A percentile compares a stretch with the other conserved stretches of the same genome.
Conservation (phyloP, 2,797 vertebrate genomes). For the Myripristis jacobus region DNA sequence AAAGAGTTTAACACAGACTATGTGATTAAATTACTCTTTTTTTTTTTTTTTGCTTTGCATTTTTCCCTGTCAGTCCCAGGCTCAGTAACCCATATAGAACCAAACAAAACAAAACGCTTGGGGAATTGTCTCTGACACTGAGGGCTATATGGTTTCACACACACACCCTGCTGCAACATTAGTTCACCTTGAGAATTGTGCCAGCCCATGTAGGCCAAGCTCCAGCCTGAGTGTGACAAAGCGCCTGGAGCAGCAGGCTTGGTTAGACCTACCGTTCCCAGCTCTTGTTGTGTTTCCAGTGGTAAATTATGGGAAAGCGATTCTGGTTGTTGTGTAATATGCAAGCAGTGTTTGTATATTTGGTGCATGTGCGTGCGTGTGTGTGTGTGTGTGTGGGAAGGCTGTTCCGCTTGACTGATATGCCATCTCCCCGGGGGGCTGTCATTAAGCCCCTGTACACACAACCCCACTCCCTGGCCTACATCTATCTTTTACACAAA, state of each 20-base stretch:
- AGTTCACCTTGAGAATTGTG: slow-evolving; percentile 48
- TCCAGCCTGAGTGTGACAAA: slow-evolving; percentile 46
- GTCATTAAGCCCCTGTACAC: slow-evolving; percentile 73
- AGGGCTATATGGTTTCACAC: slow-evolving; percentile 55
- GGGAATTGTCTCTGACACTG: slow-evolving; percentile 29
- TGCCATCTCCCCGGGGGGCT: slow-evolving; percentile 65
- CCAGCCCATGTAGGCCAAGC: slow-evolving; percentile 50
- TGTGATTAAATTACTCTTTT: too few species aligned
- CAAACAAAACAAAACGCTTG: slow-evolving; percentile 25
- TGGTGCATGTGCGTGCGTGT: slow-evolving; percentile 18
- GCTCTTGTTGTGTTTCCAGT: slow-evolving; percentile 42
- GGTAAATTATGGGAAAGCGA: slow-evolving; percentile 64
- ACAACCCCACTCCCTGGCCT: slow-evolving; percentile 70
- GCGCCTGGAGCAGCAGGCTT: slow-evolving; percentile 33
- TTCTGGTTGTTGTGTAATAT: slow-evolving; percentile 52
- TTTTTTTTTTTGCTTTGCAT: too few species aligned
- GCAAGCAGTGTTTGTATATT: slow-evolving; percentile 12
- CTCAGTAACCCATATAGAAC: slow-evolving; percentile 34
- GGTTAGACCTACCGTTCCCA: slow-evolving; percentile 54
- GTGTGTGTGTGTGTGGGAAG: slow-evolving; percentile 41
- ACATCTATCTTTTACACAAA: slow-evolving; percentile 61
- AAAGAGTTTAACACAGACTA: too few species aligned
- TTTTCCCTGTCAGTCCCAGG: slow-evolving; percentile 5
- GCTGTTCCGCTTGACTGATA: slow-evolving; percentile 66
- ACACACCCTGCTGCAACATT: slow-evolving; percentile 39